phyloP scores from a whole-genome alignment of 1,140 invertebrate species.

The Drosophila yakuba region DNA sequence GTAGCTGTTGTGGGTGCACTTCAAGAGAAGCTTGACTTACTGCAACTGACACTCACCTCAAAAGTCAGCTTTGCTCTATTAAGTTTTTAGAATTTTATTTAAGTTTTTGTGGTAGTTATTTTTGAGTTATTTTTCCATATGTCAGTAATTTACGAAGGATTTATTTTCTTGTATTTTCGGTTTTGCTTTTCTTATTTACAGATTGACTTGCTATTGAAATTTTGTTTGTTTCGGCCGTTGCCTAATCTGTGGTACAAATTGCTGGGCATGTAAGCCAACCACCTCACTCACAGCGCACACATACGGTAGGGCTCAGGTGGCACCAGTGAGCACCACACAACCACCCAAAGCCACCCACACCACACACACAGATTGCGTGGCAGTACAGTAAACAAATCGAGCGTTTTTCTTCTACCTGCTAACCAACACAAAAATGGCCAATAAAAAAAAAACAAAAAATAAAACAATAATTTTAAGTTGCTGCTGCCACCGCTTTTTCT shows the following conservation, averaged over 20 bases:
- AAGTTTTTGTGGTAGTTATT: not conserved
- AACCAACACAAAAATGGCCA: constrained; percentile 24
- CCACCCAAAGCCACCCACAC: constrained; percentile 8
- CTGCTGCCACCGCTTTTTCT: constrained; percentile 23
- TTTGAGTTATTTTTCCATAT: not conserved
- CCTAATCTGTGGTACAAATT: constrained; percentile 54
- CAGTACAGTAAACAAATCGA: constrained; percentile 65
- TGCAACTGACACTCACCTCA: constrained; percentile 37
- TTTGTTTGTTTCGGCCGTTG: constrained; percentile 9
- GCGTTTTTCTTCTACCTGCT: constrained; percentile 44
- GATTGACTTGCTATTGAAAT: constrained; percentile 18
- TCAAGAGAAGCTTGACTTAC: constrained; percentile 33
- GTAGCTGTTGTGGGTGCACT: constrained; percentile 47
- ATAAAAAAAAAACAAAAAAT: constrained; percentile 11
- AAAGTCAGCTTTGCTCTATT: constrained; percentile 8
- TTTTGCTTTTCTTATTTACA: constrained; percentile 1
- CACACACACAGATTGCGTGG: constrained; percentile 41
- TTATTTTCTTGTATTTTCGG: not conserved
- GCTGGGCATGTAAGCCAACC: constrained; percentile 24
- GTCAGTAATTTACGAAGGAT: not conserved
- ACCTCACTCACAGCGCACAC: constrained; percentile 3
- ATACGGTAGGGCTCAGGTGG: constrained; percentile 9
- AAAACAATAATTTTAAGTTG: constrained; percentile 56
- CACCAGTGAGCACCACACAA: not conserved
- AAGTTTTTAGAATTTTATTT: not conserved